Conservation (phyloP, 2,888 invertebrate species). For the Morpho achilles region DNA sequence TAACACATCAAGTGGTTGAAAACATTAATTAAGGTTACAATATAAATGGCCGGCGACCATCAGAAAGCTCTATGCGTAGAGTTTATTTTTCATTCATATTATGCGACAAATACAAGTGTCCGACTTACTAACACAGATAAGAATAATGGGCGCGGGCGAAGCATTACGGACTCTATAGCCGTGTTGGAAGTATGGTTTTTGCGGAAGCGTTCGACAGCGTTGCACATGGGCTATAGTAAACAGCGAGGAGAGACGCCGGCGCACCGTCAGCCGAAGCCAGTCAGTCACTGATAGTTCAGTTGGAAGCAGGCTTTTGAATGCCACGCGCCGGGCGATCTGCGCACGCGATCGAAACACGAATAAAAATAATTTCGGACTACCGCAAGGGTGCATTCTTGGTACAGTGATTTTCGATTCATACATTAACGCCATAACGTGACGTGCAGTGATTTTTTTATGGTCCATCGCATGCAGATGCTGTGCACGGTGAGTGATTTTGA, state of each 20-base stretch:
- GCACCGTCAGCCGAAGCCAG: conserved; percentile 50
- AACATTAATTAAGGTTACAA: conserved; percentile 75
- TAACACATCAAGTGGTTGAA: conserved; percentile 50
- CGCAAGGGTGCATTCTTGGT: conserved; percentile 52
- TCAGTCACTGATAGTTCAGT: conserved; percentile 53
- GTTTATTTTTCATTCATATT: conserved; percentile 74
- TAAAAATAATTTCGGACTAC: conserved; percentile 49
- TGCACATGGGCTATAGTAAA: conserved; percentile 72
- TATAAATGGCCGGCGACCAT: conserved; percentile 58
- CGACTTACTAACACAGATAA: conserved; percentile 72
- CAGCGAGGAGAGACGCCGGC: conserved; percentile 56
- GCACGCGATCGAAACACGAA: conserved; percentile 55
- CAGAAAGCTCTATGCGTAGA: conserved; percentile 68
- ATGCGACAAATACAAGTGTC: conserved; percentile 72
- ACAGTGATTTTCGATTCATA: conserved; percentile 47
- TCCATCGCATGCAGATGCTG: conserved; percentile 60
- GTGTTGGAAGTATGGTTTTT: conserved; percentile 35
- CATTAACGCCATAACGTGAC: conserved; percentile 35
- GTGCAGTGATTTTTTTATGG: conserved; percentile 50
- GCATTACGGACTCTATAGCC: conserved; percentile 27
- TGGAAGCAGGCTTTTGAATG: conserved; percentile 52
- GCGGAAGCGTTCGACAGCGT: conserved; percentile 48
- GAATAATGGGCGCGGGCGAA: conserved; percentile 27
- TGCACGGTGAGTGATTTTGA: conserved; percentile 69
- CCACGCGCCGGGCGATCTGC: conserved; percentile 54